These are phyloP conservation scores for Chrysolina oricalcia DNA, from an alignment of 2,888 invertebrate species.

Conservation along the genomic window DNA sequence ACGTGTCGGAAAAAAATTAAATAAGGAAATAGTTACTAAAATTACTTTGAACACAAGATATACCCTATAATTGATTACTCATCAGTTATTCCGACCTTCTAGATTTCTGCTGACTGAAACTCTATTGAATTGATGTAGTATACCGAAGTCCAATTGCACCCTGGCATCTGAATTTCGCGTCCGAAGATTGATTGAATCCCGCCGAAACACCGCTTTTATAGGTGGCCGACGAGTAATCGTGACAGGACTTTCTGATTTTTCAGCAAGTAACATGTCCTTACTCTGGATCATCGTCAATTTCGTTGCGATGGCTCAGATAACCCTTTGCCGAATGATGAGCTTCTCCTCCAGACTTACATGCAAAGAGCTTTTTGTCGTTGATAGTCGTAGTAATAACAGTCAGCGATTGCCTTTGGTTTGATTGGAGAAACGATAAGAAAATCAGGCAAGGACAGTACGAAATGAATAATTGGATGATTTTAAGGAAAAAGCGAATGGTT, in stretches of 20 bases:
- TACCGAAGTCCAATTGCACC: slow-evolving; percentile 4
- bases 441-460: no score
- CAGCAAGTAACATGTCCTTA: slow-evolving; percentile 2
- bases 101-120: neutral
- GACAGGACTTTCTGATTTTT: slow-evolving; percentile 6
- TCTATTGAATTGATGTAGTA: neutral
- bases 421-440: no score
- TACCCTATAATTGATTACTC: neutral
- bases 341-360: no score
- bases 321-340: neutral
- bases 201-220: neutral
- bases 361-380: no score
- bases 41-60: neutral
- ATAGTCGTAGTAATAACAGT: no score
- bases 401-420: no score
- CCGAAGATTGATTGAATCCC: slow-evolving; percentile 5
- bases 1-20: no score
- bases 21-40: no score
- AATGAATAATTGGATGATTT: no score
- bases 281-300: neutral
- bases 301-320: neutral
- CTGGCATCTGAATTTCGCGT: neutral
- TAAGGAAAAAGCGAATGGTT: no score
- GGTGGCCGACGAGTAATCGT: slow-evolving; percentile 3
- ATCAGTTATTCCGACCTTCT: neutral